Evolutionary conservation across 1,140 invertebrate genomes (phyloP), one percentile per base, ranked within the genome.

Genomic region (Leptinotarsa undecemlineata): DNA sequence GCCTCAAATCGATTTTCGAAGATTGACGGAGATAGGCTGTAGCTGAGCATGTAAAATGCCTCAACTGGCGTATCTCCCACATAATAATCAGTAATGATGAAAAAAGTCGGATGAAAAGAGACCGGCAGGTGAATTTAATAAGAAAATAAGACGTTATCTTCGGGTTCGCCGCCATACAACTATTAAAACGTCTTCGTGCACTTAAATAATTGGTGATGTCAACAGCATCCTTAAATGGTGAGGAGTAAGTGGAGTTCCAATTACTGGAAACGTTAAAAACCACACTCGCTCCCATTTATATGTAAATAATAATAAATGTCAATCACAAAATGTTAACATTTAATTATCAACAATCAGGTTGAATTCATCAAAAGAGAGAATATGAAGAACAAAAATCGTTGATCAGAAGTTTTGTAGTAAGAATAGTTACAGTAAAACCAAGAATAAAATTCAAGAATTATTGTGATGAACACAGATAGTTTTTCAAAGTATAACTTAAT

Each of bases 141-240:
- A 57, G 51, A 57, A 57, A 57, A 57, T 57, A 57, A 57, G 51
- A 57, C 51, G 51, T 57, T 57, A 57, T 57, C 51, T 57, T 57
- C 51, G 3, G 33, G 51, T 57, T 57, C 15, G n/a, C 51, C 51
- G 51, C 51, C 51, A 57, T 57, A 15, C n/a, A 17, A n/a, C 51
- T 19, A 57, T 57, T 57, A 57, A 57, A 57, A 17, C 17, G 51
- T 57, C 51, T 57, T 19, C 51, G n/a, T 57, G 51, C 51, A 15
- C 15, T 57, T 57, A 57, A 57, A 57, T 57, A 57, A 57, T 57
- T 57, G 51, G 51, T 57, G 51, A 57, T 57, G 51, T 57, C 51
- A 57, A 57, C 51, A 57, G 51, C 51, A 57, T 57, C 51, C 51
- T 57, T 57, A 57, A 57, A 57, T 57, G 51, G 51, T 19, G 51